These are phyloP conservation scores for Megaceryle alcyon DNA, from an alignment of 2,797 vertebrate genomes.

Conservation along the genomic window DNA sequence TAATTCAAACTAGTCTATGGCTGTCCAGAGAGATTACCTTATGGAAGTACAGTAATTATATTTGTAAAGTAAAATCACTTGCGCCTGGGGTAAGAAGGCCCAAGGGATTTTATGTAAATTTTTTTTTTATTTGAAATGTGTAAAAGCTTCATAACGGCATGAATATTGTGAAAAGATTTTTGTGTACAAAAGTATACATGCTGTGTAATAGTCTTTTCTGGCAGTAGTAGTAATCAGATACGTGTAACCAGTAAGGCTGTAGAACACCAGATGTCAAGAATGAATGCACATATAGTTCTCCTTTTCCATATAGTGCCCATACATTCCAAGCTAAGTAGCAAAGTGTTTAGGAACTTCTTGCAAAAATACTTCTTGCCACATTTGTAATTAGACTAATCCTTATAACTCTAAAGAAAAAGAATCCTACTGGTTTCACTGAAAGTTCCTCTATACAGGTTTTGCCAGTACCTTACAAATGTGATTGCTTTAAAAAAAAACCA, in stretches of 20 bases:
- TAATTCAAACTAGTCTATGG: slow-evolving; percentile 45
- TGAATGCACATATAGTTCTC: neutral
- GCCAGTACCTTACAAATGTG: neutral
- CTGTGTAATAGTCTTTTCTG: neutral
- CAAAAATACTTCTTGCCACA: neutral
- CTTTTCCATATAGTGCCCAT: neutral
- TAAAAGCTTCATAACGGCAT: neutral
- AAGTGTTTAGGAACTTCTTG: neutral
- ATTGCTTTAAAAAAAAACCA: neutral
- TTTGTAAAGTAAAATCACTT: slow-evolving; percentile 52
- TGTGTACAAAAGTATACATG: neutral
- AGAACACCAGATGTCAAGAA: neutral
- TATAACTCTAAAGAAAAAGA: neutral
- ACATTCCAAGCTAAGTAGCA: neutral
- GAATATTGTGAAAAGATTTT: neutral
- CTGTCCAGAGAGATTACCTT: slow-evolving; percentile 62
- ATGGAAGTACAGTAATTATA: slow-evolving; percentile 59
- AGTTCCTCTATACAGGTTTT: neutral
- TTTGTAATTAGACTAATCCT: neutral
- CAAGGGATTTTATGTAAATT: neutral
- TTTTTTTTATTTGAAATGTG: neutral
- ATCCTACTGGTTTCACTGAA: neutral
- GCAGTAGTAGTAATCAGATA: neutral
- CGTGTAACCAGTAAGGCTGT: fast-evolving
- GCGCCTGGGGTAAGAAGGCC: neutral